Conservation (phyloP, 2,888 invertebrate genomes). For the Xanthorhoe spadicearia region DNA sequence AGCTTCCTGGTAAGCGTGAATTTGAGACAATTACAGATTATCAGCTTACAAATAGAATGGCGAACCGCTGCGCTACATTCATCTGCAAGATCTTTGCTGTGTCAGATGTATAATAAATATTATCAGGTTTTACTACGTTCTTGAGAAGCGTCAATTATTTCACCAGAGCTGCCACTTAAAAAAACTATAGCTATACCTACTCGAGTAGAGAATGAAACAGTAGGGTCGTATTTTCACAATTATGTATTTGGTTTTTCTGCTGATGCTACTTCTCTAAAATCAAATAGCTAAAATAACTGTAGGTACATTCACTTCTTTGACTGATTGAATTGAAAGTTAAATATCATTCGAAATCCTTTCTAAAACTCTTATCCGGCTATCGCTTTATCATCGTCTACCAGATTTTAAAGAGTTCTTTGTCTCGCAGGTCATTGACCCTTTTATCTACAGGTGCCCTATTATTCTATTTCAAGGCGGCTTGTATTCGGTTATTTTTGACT, state of each 20-base stretch:
- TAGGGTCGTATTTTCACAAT: background rate
- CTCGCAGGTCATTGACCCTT: conserved; percentile 64
- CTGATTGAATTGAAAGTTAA: conserved; percentile 31
- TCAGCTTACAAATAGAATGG: conserved; percentile 44
- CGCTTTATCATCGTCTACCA: conserved; percentile 53
- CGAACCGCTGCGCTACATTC: conserved; percentile 31
- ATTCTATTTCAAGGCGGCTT: conserved; percentile 54
- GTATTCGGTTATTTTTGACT: conserved; percentile 45
- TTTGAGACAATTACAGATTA: conserved; percentile 54
- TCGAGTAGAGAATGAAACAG: background rate
- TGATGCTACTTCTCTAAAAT: conserved; percentile 18
- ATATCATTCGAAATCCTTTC: conserved; percentile 37
- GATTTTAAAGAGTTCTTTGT: conserved; percentile 64
- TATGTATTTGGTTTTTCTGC: no score
- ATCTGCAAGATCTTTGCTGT: conserved; percentile 19
- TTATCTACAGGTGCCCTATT: conserved; percentile 68
- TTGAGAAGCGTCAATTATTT: background rate
- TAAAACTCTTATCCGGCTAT: conserved; percentile 46
- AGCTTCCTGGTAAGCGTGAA: conserved; percentile 62
- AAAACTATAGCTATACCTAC: background rate
- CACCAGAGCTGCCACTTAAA: background rate
- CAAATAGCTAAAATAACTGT: conserved; percentile 20
- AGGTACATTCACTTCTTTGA: conserved; percentile 30
- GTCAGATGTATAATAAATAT: background rate
- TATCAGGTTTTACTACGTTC: background rate